Percentiles rank a stretch among this genome's conserved stretches.
These are phyloP conservation scores for Rutpela maculata DNA, from an alignment of 2,888 invertebrate genomes.

Conservation along the genomic window DNA sequence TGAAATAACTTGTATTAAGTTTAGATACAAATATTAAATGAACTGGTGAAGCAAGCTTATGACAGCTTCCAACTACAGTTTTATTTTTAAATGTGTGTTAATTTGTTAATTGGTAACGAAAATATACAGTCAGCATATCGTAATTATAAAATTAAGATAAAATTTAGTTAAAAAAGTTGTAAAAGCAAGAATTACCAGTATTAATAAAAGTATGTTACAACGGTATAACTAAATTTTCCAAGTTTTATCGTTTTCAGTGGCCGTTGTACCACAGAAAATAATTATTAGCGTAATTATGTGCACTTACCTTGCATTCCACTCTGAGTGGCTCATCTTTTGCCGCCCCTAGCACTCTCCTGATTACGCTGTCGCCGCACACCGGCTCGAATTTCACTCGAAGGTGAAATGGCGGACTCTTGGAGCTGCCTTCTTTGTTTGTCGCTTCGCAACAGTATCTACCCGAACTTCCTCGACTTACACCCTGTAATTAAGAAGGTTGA, in stretches of 20 bases:
- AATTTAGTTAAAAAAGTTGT: neutral
- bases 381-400: conserved; percentile 84
- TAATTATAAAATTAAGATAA: neutral
- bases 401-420: conserved; percentile 83
- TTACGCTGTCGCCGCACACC: conserved; percentile 72
- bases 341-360: conserved; percentile 76
- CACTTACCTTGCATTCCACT: conserved; percentile 74
- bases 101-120: neutral
- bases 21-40: neutral
- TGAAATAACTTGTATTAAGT: too few relatives aligned
- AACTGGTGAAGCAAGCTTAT: neutral
- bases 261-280: conserved; percentile 3
- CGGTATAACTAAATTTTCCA: neutral
- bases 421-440: conserved; percentile 86
- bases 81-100: neutral
- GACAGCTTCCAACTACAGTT: neutral
- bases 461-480: conserved; percentile 82
- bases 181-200: neutral
- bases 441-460: conserved; percentile 88
- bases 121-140: neutral
- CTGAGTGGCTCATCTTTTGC: conserved; percentile 76
- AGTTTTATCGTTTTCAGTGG: neutral
- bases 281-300: conserved; percentile 9
- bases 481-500: conserved; percentile 75
- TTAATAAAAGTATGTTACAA: neutral